Evolutionary conservation across 2,797 vertebrate species (phyloP).

Genomic region (Enteromius paludinosus): DNA sequence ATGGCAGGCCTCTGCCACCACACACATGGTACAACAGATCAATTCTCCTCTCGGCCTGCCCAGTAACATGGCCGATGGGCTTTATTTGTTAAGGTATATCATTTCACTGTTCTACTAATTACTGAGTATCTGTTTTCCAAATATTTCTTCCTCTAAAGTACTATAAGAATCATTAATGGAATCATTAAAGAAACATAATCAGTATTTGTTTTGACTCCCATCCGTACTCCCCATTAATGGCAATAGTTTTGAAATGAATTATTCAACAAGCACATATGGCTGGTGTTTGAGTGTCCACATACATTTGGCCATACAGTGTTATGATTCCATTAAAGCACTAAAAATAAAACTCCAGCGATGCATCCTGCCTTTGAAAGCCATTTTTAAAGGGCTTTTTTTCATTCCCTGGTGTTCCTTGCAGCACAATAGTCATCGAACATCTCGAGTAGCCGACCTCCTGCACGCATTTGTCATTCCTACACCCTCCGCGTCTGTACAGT

Average conservation of each 20-base stretch:
- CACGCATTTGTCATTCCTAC: conserved; percentile 7
- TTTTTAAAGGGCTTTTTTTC: neutral
- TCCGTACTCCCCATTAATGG: neutral
- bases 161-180: neutral
- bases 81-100: conserved; percentile 17
- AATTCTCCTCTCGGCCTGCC: conserved; percentile 47
- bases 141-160: neutral
- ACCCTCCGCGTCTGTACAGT: neutral
- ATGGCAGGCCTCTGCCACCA: conserved; percentile 45
- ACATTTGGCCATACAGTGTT: neutral
- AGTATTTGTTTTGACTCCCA: neutral
- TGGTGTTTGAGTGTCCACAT: neutral
- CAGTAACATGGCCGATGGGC: conserved; percentile 17
- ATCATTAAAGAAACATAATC: neutral
- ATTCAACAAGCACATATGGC: neutral
- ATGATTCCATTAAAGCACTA: conserved; percentile 6
- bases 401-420: conserved; percentile 1
- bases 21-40: conserved; percentile 55
- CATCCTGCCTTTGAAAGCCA: conserved; percentile 6
- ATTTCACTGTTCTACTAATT: neutral
- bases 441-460: neutral
- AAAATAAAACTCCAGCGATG: conserved; percentile 8
- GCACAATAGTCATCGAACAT: neutral
- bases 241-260: neutral
- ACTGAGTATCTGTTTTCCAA: neutral